Percentiles rank a stretch among this genome's conserved stretches.
Conservation (phyloP, 1,140 invertebrate species). For the Bombus huntii region DNA sequence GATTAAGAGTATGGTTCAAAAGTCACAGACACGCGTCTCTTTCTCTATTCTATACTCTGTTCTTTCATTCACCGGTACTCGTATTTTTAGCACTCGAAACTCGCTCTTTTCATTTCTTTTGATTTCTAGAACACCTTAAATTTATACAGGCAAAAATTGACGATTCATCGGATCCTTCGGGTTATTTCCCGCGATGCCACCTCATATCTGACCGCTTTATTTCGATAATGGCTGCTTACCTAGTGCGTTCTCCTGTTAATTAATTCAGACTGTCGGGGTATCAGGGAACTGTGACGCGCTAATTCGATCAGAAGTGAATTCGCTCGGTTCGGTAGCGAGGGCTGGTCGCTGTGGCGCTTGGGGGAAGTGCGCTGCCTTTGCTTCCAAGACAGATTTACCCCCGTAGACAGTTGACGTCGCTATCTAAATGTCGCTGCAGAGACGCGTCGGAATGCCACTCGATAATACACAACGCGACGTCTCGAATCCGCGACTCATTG, state of each 20-base stretch:
- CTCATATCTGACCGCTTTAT: slow-evolving; percentile 69
- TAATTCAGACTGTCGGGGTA: slow-evolving; percentile 81
- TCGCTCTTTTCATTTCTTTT: slow-evolving; percentile 8
- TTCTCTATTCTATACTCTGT: too few relatives aligned
- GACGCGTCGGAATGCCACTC: slow-evolving; percentile 74
- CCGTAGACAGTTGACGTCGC: slow-evolving; percentile 77
- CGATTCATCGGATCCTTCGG: background rate
- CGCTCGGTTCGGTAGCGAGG: slow-evolving; percentile 71
- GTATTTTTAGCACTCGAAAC: background rate
- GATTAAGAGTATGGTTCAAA: too few relatives aligned
- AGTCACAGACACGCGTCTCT: too few relatives aligned
- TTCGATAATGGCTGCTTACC: slow-evolving; percentile 80
- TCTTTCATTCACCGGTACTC: too few relatives aligned
- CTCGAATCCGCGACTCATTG: slow-evolving; percentile 64
- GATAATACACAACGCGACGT: slow-evolving; percentile 65
- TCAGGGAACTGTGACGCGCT: slow-evolving; percentile 80
- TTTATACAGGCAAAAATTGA: background rate
- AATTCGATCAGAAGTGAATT: slow-evolving; percentile 81
- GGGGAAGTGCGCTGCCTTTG: slow-evolving; percentile 70
- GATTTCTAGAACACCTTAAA: background rate
- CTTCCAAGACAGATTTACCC: slow-evolving; percentile 78
- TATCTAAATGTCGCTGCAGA: slow-evolving; percentile 79
- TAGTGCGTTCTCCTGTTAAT: slow-evolving; percentile 79
- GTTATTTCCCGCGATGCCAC: background rate
- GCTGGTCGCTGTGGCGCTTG: slow-evolving; percentile 51